Percentiles rank a stretch among this genome's conserved stretches.
Conservation (phyloP, 2,888 invertebrate species). For the Eucriotettix oculatus region DNA sequence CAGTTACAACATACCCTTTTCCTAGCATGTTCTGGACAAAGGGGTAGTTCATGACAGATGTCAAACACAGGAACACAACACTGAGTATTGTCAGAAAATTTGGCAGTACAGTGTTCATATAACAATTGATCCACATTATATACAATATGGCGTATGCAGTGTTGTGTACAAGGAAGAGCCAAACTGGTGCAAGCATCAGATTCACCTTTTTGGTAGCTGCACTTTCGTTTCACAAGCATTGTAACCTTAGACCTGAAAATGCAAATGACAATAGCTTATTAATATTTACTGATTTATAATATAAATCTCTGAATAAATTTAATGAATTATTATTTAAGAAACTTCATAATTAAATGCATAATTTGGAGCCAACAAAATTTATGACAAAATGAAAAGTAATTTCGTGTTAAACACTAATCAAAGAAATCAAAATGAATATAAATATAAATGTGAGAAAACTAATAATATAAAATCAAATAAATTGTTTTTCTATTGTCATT, state of each 20-base stretch:
- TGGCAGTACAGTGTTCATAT: constrained; percentile 64
- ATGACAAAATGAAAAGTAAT: no score
- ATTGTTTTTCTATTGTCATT: no score
- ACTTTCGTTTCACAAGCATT: constrained; percentile 16
- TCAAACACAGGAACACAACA: constrained; percentile 67
- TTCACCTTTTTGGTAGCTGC: constrained; percentile 16
- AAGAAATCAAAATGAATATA: no score
- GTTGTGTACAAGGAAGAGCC: constrained; percentile 60
- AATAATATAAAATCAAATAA: no score
- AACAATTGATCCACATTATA: constrained; percentile 68
- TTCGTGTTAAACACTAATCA: no score
- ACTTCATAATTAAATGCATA: no score
- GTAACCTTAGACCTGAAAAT: constrained; percentile 16
- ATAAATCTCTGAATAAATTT: neutral
- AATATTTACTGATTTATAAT: neutral
- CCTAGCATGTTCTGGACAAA: constrained; percentile 73
- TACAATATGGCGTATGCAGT: constrained; percentile 74
- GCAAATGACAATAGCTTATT: neutral
- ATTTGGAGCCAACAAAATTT: no score
- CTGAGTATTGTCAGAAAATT: constrained; percentile 60
- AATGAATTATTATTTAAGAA: no score
- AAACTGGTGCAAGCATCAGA: constrained; percentile 22
- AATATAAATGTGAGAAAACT: no score
- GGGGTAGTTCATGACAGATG: constrained; percentile 60
- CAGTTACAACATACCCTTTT: constrained; percentile 39